Conservation (phyloP, 1,140 invertebrate genomes). For the Lethocerus indicus region DNA sequence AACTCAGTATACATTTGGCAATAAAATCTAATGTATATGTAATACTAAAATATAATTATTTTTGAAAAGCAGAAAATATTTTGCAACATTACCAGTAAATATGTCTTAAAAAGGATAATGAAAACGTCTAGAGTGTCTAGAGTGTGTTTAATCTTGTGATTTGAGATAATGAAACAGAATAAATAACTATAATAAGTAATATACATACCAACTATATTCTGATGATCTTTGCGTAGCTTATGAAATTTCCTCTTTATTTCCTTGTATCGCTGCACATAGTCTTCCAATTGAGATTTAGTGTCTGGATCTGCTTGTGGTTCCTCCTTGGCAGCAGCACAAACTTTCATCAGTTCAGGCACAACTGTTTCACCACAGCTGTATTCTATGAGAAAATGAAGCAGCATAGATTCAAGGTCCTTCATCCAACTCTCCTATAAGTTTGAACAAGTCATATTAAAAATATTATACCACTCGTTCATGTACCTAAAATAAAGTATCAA, state of each 20-base stretch:
- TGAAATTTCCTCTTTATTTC: conserved; percentile 25
- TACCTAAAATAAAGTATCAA: neutral
- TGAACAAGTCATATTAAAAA: conserved; percentile 16
- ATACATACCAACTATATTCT: conserved; percentile 23
- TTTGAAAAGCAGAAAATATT: neutral
- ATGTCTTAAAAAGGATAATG: too few relatives aligned
- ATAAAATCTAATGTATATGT: neutral
- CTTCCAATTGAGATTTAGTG: conserved; percentile 20
- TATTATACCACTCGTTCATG: conserved; percentile 9
- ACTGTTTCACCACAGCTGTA: conserved; percentile 16
- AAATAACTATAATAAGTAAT: neutral
- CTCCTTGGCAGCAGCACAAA: conserved; percentile 13
- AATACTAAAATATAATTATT: neutral
- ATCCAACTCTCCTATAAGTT: conserved; percentile 15
- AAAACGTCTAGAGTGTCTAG: neutral
- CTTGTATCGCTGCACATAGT: conserved; percentile 22
- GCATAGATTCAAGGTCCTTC: conserved; percentile 7
- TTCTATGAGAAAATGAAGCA: conserved; percentile 10
- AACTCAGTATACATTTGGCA: neutral
- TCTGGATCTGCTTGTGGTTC: conserved; percentile 18
- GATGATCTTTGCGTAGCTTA: conserved; percentile 26
- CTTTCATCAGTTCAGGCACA: conserved; percentile 12
- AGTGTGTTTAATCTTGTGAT: neutral
- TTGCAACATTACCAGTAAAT: too few relatives aligned
- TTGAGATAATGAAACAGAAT: neutral